Evolutionary conservation across 2,113 vertebrate species (phyloP), one percentile per base, ranked within the genome.

Genomic region (Indri indri): DNA sequence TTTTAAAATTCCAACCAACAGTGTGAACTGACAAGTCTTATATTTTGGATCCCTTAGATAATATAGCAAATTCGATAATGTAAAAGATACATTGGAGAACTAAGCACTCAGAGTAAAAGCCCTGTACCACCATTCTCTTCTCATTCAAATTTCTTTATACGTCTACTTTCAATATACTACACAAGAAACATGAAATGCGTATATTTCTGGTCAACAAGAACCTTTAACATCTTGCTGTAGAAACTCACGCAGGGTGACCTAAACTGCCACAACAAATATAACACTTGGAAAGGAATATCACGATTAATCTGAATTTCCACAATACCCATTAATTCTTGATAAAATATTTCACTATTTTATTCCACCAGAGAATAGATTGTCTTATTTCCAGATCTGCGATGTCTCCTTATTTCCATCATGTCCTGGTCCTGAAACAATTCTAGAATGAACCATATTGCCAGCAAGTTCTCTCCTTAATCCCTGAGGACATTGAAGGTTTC

Each of bases 401-500:
- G 7, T 4, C 25, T 71, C 37, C 4, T 70, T 1, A 66, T 68
- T 6, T 50, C 11, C 8, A 52, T 4, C 37, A 2, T 52, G 8
- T 40, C 7, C 71, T 30, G 2, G 18, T 92, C 9, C 45, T 74
- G n/a, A 74, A 93, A 93, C 45, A 70, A 45, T 65, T 86, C 34
- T 90, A 37, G 25, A 70, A 84, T 27, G 13, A 94, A 18, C 9
- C 18, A 80, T 2, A 91, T 95, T 89, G 27, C n/a, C 76, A 54
- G 42, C 2, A 65, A 70, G 0, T 91, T 87, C 22, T 81, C 76
- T 59, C 63, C 59, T 93, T 93, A 93, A 76, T 84, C 68, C 34
- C 66, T 83, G 34, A 89, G 96, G 54, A 42, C 63, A 59, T 45
- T 84, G 74, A 96, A 76, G 30, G 73, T 97, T 83, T 71, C 83